Percentiles rank a stretch among this genome's conserved stretches.
phyloP scores from a whole-genome alignment of 1,140 invertebrate species.

The Calliphora vicina region DNA sequence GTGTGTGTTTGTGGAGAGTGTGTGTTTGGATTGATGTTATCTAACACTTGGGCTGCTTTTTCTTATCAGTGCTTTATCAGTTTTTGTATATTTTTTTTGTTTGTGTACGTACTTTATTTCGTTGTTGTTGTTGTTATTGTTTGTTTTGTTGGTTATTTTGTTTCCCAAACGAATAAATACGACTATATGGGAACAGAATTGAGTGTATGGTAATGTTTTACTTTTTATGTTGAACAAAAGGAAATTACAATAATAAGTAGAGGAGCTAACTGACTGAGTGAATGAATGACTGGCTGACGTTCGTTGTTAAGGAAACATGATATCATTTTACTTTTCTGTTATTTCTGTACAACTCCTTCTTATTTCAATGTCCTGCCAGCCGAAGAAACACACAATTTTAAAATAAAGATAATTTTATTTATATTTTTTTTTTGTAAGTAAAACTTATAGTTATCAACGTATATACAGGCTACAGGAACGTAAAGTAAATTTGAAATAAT shows the following conservation, averaged over 20 bases:
- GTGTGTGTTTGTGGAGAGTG: slow-evolving; percentile 10
- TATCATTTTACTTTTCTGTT: neutral
- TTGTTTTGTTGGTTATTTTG: neutral
- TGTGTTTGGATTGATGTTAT: slow-evolving; percentile 54
- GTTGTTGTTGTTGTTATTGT: too few relatives aligned
- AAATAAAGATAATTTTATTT: neutral
- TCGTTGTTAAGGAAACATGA: neutral
- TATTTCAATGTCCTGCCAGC: neutral
- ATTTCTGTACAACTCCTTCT: neutral
- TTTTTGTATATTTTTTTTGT: slow-evolving; percentile 48
- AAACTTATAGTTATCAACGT: neutral
- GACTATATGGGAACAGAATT: neutral
- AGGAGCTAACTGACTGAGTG: neutral
- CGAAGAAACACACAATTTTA: neutral
- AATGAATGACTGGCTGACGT: neutral
- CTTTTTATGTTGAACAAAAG: neutral
- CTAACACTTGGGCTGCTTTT: slow-evolving; percentile 59
- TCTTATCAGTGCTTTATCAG: slow-evolving; percentile 63
- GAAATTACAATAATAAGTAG: neutral
- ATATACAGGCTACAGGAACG: neutral
- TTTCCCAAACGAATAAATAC: neutral
- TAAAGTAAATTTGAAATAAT: neutral
- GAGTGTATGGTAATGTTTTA: neutral
- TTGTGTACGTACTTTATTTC: slow-evolving; percentile 38
- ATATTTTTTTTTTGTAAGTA: neutral